These are phyloP conservation scores for Oncorhynchus nerka DNA, from an alignment of 2,113 vertebrate species.

Conservation along the genomic window DNA sequence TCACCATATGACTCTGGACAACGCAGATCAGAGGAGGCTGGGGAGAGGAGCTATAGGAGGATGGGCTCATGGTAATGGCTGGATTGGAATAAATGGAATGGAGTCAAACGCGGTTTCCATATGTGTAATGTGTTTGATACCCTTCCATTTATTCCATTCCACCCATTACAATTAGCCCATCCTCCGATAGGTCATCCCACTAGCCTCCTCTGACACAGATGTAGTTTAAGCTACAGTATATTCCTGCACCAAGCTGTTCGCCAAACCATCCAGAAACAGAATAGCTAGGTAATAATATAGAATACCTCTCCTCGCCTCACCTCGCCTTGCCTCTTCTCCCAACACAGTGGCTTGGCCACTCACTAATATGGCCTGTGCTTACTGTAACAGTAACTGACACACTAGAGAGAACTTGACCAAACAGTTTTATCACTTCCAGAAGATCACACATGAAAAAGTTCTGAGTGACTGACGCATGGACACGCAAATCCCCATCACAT, in stretches of 20 bases:
- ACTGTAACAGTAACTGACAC: neutral
- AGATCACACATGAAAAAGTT: constrained; percentile 17
- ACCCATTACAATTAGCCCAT: too few species aligned
- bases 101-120: too few species aligned
- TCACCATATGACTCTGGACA: neutral
- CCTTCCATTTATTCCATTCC: too few species aligned
- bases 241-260: constrained; percentile 47
- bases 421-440: neutral
- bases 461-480: neutral
- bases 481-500: constrained; percentile 8
- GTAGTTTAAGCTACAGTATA: neutral
- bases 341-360: neutral
- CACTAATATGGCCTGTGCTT: neutral
- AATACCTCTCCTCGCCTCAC: too few species aligned
- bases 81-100: too few species aligned
- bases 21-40: too few species aligned
- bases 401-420: neutral
- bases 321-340: neutral
- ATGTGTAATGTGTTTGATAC: too few species aligned
- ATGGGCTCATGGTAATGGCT: too few species aligned
- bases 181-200: too few species aligned
- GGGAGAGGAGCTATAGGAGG: too few species aligned
- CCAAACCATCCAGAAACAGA: constrained; percentile 34
- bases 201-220: constrained; percentile 10
- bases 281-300: neutral